phyloP scores from a whole-genome alignment of 2,888 invertebrate genomes.

The Drosophila histrio region DNA sequence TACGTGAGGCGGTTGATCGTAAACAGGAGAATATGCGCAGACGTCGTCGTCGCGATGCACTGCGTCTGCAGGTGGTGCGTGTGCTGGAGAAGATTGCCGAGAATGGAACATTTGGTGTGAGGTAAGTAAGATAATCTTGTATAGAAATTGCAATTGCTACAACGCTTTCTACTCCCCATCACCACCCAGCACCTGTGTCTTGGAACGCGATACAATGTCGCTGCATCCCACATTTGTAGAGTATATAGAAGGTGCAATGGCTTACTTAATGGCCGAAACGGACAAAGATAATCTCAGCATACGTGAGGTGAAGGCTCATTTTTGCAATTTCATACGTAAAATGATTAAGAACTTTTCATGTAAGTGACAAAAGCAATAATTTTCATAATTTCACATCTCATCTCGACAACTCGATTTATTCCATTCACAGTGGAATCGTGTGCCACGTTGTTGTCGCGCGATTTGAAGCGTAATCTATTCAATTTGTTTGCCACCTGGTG shows the following conservation, averaged over 20 bases:
- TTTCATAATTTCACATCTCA: too few species aligned
- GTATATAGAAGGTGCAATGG: constrained; percentile 96
- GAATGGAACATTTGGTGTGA: constrained; percentile 93
- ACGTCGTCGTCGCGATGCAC: constrained; percentile 94
- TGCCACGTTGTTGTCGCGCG: constrained; percentile 92
- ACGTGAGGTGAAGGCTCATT: constrained; percentile 95
- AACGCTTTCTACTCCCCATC: neutral
- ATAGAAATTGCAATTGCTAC: neutral
- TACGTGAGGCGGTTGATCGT: constrained; percentile 97
- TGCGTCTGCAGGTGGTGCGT: constrained; percentile 95
- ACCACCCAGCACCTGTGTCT: constrained; percentile 91
- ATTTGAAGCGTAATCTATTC: constrained; percentile 94
- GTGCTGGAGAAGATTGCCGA: constrained; percentile 96
- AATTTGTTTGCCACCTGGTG: constrained; percentile 97
- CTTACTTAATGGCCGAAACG: constrained; percentile 95
- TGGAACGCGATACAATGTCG: constrained; percentile 93
- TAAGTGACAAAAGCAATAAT: constrained; percentile 85
- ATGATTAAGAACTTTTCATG: constrained; percentile 96
- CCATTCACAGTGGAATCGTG: constrained; percentile 93
- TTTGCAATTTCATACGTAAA: constrained; percentile 96
- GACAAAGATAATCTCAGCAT: constrained; percentile 96
- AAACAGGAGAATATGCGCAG: constrained; percentile 98
- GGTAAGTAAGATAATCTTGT: constrained; percentile 83
- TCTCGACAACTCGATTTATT: too few species aligned
- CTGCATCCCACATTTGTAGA: constrained; percentile 95